Percentiles rank a stretch among this genome's conserved stretches.
Conservation (phyloP, 2,888 invertebrate species). For the Branchipolynoe longqiensis region DNA sequence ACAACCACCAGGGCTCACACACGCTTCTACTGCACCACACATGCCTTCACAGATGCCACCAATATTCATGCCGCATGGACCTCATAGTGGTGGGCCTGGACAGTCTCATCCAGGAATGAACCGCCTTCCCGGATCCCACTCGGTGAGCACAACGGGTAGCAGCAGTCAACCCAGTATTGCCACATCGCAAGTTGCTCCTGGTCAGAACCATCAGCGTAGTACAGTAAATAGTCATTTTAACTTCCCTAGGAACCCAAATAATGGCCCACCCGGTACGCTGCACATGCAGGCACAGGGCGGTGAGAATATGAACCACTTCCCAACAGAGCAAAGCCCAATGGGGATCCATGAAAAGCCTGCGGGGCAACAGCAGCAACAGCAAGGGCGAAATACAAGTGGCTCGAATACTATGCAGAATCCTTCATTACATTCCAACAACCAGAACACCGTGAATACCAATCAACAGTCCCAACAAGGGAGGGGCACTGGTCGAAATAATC, state of each 20-base stretch:
- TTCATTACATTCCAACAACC: slow-evolving; percentile 40
- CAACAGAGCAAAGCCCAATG: not conserved
- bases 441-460: slow-evolving; percentile 5
- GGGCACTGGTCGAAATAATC: not conserved
- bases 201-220: not conserved
- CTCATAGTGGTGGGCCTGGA: not conserved
- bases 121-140: not conserved
- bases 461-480: not conserved
- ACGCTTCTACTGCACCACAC: not conserved
- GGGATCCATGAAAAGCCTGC: not conserved
- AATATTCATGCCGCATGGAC: slow-evolving; percentile 49
- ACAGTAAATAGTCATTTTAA: too few relatives aligned
- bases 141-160: not conserved
- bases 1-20: too few relatives aligned
- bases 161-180: not conserved
- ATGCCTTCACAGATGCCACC: slow-evolving; percentile 15
- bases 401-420: slow-evolving; percentile 38
- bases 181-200: not conserved
- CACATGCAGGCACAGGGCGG: too few relatives aligned
- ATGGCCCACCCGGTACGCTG: not conserved
- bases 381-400: slow-evolving; percentile 59
- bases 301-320: not conserved
- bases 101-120: not conserved
- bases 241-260: not conserved
- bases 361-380: slow-evolving; percentile 65